A percentile compares a stretch with the other conserved stretches of the same genome.
These are phyloP conservation scores for Macropodus opercularis DNA, from an alignment of 2,797 vertebrate species.

Conservation along the genomic window DNA sequence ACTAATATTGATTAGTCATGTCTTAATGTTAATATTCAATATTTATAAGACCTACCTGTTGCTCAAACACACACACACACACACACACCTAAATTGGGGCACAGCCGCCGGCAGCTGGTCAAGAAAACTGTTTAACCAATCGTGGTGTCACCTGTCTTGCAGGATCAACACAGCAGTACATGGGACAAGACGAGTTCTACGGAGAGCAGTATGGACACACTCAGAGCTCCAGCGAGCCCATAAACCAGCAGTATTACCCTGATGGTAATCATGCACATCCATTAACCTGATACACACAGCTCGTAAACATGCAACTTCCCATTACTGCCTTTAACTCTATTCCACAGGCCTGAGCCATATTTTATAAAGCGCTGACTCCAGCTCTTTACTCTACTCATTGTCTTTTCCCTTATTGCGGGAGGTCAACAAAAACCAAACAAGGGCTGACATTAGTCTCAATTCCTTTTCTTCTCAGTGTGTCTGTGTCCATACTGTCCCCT, in stretches of 20 bases:
- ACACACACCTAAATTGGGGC: neutral
- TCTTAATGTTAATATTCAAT: too few relatives aligned
- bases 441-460: conserved; percentile 37
- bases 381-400: conserved; percentile 33
- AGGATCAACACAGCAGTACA: conserved; percentile 94
- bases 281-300: conserved; percentile 63
- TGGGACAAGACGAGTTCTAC: conserved; percentile 95
- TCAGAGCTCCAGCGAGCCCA: conserved; percentile 90
- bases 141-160: conserved; percentile 77
- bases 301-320: conserved; percentile 47
- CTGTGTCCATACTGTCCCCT: conserved; percentile 72
- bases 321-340: conserved; percentile 31
- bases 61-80: neutral
- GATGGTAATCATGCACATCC: conserved; percentile 87
- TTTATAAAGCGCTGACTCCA: conserved; percentile 35
- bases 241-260: conserved; percentile 94
- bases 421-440: conserved; percentile 38
- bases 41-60: neutral
- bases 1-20: conserved; percentile 3
- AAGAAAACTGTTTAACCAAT: conserved; percentile 69
- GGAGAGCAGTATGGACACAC: conserved; percentile 92
- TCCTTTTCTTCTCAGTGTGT: conserved; percentile 53
- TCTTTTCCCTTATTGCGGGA: conserved; percentile 35
- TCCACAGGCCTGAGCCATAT: conserved; percentile 34
- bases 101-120: conserved; percentile 41